Percentiles rank a stretch among this genome's conserved stretches.
phyloP scores from a whole-genome alignment of 2,797 vertebrate genomes.

The Crocidura indochinensis region DNA sequence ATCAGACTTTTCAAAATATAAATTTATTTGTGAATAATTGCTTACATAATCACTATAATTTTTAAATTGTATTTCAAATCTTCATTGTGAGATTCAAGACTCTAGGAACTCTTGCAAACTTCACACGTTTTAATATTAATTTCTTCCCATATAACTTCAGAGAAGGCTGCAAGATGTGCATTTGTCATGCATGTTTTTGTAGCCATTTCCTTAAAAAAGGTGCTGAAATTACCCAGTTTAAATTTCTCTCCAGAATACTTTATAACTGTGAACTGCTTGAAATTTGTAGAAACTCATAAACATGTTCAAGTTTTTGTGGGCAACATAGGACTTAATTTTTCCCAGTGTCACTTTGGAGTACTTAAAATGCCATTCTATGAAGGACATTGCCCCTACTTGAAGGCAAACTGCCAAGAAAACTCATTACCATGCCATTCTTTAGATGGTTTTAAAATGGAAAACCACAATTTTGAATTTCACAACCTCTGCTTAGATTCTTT shows the following conservation, averaged over 20 bases:
- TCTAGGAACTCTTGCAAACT: not conserved
- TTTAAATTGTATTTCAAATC: conserved; percentile 37
- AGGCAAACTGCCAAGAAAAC: conserved; percentile 43
- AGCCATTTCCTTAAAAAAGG: conserved; percentile 41
- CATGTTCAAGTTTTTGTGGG: not conserved
- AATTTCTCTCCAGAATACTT: not conserved
- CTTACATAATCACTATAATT: conserved; percentile 7
- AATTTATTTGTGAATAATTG: conserved; percentile 27
- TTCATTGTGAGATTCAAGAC: conserved; percentile 23
- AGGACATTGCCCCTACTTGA: not conserved
- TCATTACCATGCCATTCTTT: not conserved
- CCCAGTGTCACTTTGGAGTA: not conserved
- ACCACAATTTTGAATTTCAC: not conserved
- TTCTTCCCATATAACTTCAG: conserved; percentile 30
- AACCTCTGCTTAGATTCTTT: not conserved
- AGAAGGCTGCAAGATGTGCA: not conserved
- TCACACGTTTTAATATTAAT: conserved; percentile 24
- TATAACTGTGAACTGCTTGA: conserved; percentile 18
- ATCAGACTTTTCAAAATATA: conserved; percentile 55
- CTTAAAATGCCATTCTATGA: not conserved
- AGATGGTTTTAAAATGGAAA: conserved; percentile 50
- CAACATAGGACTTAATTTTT: not conserved
- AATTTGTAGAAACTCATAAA: not conserved
- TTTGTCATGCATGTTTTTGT: not conserved
- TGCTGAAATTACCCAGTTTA: not conserved